Conservation (phyloP, 2,113 vertebrate genomes). For the Gopherus flavomarginatus region DNA sequence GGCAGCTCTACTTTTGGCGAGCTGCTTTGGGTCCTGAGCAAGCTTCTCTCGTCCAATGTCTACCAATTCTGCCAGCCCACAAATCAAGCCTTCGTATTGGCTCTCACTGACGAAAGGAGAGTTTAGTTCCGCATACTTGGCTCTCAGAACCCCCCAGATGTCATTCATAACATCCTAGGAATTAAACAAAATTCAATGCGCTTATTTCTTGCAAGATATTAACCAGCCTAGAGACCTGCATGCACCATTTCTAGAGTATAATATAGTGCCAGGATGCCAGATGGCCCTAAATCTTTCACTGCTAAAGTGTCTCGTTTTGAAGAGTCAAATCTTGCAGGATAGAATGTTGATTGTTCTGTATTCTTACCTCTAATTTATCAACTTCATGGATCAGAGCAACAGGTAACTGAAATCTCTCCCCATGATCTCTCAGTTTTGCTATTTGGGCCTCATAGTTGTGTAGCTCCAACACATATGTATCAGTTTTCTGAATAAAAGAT, state of each 20-base stretch:
- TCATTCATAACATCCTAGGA: slow-evolving; percentile 82
- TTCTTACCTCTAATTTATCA: slow-evolving; percentile 85
- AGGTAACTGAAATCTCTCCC: slow-evolving; percentile 75
- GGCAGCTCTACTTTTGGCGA: slow-evolving; percentile 69
- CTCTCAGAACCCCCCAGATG: slow-evolving; percentile 74
- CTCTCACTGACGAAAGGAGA: slow-evolving; percentile 70
- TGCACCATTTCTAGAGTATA: not conserved
- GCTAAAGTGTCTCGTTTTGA: not conserved
- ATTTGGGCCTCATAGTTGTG: slow-evolving; percentile 80
- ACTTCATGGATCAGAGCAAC: slow-evolving; percentile 78
- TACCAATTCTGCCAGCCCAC: slow-evolving; percentile 79
- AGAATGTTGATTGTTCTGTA: not conserved
- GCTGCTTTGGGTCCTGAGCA: slow-evolving; percentile 34
- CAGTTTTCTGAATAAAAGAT: slow-evolving; percentile 76
- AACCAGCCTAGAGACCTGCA: not conserved
- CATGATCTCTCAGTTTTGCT: slow-evolving; percentile 78
- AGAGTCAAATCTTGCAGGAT: not conserved
- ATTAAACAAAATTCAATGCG: not conserved
- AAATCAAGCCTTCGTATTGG: slow-evolving; percentile 79
- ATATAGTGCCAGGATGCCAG: not conserved
- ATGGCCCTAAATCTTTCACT: not conserved
- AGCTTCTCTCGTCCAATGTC: slow-evolving; percentile 79
- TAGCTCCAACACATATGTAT: slow-evolving; percentile 71
- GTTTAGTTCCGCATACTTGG: slow-evolving; percentile 72
- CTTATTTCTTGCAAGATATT: not conserved